Base-by-base conservation (phyloP, 2,888 invertebrate genomes). In the Allophyes oxyacanthae region DNA sequence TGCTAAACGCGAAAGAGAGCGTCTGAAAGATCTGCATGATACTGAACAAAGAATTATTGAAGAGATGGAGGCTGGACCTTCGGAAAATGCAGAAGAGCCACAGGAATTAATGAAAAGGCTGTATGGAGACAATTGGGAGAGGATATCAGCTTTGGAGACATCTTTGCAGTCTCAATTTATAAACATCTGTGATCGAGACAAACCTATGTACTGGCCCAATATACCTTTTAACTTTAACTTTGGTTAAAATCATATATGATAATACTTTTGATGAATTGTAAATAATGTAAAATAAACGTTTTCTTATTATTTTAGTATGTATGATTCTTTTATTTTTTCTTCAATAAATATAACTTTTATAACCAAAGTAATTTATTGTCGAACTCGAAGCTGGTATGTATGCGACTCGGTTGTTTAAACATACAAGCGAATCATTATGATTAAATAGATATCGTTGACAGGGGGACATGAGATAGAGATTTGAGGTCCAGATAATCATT, bases 131-230 rank as follows among this genome's bases (percentile, higher is more conserved):
- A 90, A 94, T 10, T 95, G 96, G 81, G 92, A 95, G 15, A 95
- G 93, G 82, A 95, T 97, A 75, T 94, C 95, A 65, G 96, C 96
- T 0, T 95, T 97, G 94, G 97, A 97, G 91, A 96, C 96, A 63
- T 95, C 96, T 0, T 81, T 97, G 62, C 95, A 96, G 65, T 93
- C 96, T 51, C 95, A 95, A 38, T 96, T 95, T 85, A 95, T 97
- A 59, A 88, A 94, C 63, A 94, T 95, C 64, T 88, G 94, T 76
- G 96, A 96, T 76, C 91, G 89, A 58, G 83, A 92, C 2, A 95
- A 96, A 68, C 96, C 97, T 5, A 88, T 91, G 41, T 94, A 95
- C 64, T 97, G 97, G 97, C 97, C 97, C 0, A 95, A 95, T 75
- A 95, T 96, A 84, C 96, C 96, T 5, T 88, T 96, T 5, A 95